Base-by-base conservation (phyloP, 2,888 invertebrate genomes). In the Pterostichus niger region DNA sequence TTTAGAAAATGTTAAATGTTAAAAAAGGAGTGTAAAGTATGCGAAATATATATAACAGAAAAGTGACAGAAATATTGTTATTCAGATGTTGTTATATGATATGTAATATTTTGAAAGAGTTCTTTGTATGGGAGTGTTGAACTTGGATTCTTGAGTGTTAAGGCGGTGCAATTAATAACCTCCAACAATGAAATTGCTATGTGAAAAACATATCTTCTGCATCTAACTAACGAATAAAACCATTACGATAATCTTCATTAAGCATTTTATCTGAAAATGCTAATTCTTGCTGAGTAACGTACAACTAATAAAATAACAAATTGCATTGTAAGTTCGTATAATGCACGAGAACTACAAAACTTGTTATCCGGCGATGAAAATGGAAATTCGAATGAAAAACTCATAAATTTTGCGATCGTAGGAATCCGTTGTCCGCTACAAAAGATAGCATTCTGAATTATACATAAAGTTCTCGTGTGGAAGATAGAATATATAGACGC, bases 301-400 rank as follows among this genome's bases (percentile, higher is more conserved):
- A 40, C 44, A 44, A 15, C 44, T 71, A 17, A 13, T 17, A 56
- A 17, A 56, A 56, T 56, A 75, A 75, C 75, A 75, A 75, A 75
- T 75, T 49, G 52, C 75, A 75, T 52, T 75, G 31, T 49, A 52
- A 75, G 75, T 52, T 52, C 15, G 31, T 33, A 75, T 75, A 75
- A 49, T 75, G 13, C 75, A 64, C 44, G 40, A 24, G 73, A 24
- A 73, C 17, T 64, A 17, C 64, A 52, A 5, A 75, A 75, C 75
- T 49, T 64, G 64, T 17, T 75, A 75, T 75, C 75, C 75, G 31
- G 49, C 44, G 46, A 71, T 71, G 71, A 75, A 52, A 75, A 52
- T 75, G 52, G 75, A 75, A 75, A 75, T 75, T 75, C 75, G 33
- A 75, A 75, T 52, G 75, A 75, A 75, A 75, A 75, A 75, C 75